These are phyloP conservation scores for Balearica regulorum DNA, from an alignment of 2,797 vertebrate species.

Conservation along the genomic window DNA sequence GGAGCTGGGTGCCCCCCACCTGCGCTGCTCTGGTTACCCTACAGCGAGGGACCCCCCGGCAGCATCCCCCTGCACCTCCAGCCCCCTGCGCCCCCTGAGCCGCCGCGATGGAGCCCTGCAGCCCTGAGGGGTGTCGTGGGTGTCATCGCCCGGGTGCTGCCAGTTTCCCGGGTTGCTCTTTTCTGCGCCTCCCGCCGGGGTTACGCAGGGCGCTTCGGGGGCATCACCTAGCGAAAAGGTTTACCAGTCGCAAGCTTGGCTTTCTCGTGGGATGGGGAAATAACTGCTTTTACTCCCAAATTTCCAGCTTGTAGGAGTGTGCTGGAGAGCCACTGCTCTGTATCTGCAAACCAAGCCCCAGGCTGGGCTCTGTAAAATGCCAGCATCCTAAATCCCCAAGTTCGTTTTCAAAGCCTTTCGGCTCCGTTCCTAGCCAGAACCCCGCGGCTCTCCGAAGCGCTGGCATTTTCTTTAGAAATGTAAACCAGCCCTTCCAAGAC, in stretches of 20 bases:
- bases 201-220: rapidly evolving
- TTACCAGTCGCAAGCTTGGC: neutral
- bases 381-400: neutral
- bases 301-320: neutral
- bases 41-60: neutral
- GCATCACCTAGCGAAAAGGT: neutral
- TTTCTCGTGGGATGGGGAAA: neutral
- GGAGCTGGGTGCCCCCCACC: neutral
- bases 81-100: neutral
- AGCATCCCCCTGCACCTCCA: neutral
- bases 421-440: neutral
- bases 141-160: neutral
- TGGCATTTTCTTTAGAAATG: conserved; percentile 51
- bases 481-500: conserved; percentile 2
- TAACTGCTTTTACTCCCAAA: neutral
- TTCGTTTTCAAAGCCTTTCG: neutral
- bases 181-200: rapidly evolving
- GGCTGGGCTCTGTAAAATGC: neutral
- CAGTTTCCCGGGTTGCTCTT: neutral
- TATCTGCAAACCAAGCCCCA: neutral
- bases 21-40: neutral
- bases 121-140: neutral
- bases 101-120: rapidly evolving
- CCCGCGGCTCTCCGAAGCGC: neutral
- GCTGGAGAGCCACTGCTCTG: neutral